These are phyloP conservation scores for Nycticebus coucang DNA, from an alignment of 2,113 vertebrate genomes.

Conservation along the genomic window DNA sequence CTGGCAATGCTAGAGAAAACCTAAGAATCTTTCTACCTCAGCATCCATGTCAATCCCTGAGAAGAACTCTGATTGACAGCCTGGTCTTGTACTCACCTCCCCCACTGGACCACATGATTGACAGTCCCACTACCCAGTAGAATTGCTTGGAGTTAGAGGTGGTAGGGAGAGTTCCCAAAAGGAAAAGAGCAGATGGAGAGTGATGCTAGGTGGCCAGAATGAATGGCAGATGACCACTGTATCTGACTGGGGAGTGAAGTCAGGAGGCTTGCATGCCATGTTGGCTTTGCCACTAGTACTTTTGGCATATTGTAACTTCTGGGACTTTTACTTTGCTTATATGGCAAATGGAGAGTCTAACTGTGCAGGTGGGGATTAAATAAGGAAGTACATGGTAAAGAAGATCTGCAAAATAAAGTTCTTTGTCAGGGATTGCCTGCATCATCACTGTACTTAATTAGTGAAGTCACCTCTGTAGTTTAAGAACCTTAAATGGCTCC, in stretches of 20 bases:
- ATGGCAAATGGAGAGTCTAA: not conserved
- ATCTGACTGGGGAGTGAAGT: not conserved
- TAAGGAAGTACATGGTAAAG: not conserved
- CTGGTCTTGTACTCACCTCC: not conserved
- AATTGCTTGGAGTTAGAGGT: not conserved
- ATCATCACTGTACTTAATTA: not conserved
- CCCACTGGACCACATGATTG: not conserved
- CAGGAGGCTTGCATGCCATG: not conserved
- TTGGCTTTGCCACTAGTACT: not conserved
- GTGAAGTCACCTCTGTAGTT: not conserved
- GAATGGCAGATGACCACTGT: not conserved
- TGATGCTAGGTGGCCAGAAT: not conserved
- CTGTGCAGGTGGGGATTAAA: not conserved
- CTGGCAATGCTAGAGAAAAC: not conserved
- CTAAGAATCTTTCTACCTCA: not conserved
- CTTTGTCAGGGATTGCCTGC: not conserved
- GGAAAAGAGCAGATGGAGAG: not conserved
- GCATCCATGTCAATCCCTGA: not conserved
- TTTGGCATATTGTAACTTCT: not conserved
- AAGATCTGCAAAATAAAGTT: not conserved
- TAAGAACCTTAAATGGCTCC: not conserved
- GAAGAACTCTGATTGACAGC: not conserved
- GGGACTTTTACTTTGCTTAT: not conserved
- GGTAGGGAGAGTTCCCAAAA: not conserved
- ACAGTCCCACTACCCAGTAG: not conserved